A percentile compares a stretch with the other conserved stretches of the same genome.
Evolutionary conservation across 2,797 vertebrate genomes (phyloP).

Genomic region (Brotogeris chrysoptera): DNA sequence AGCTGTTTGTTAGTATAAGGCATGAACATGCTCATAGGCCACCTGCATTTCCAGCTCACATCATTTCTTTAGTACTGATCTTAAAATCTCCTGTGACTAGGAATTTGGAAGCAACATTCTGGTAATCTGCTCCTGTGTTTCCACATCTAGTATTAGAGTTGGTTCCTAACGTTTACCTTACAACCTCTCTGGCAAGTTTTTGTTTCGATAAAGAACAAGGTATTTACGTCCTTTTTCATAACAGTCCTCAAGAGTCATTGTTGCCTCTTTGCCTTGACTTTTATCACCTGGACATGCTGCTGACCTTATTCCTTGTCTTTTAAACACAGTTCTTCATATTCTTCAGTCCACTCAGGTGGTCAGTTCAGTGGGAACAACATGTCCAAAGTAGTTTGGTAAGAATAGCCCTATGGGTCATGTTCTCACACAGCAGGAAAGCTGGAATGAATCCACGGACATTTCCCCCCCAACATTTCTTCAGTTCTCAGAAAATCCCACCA

Average conservation of each 20-base stretch:
- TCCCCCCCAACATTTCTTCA: neutral
- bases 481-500: neutral
- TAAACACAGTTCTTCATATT: neutral
- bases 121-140: neutral
- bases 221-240: neutral
- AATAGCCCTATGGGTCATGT: neutral
- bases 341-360: neutral
- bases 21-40: fast-evolving
- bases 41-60: neutral
- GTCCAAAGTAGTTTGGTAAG: neutral
- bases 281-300: neutral
- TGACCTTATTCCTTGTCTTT: neutral
- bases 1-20: neutral
- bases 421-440: neutral
- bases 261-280: neutral
- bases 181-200: neutral
- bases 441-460: neutral
- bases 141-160: neutral
- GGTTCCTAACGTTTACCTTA: neutral
- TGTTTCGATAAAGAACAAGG: neutral
- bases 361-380: neutral
- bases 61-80: neutral
- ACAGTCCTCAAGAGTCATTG: neutral
- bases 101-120: neutral
- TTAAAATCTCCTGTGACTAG: neutral